A percentile compares a stretch with the other conserved stretches of the same genome.
Conservation (phyloP, 2,113 vertebrate genomes). For the Naja naja region DNA sequence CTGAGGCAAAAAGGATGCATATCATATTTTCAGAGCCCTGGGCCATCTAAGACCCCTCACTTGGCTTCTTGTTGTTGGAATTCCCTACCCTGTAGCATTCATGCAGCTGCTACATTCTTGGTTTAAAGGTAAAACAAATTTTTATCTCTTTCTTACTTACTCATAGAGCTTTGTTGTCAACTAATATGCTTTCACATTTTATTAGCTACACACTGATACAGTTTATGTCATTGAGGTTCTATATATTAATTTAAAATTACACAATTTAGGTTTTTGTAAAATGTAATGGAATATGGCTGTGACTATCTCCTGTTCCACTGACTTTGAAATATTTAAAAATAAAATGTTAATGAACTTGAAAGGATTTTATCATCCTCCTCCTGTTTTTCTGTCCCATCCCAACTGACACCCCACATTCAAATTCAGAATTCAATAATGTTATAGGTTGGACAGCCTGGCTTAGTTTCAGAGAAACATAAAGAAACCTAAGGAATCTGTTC, state of each 20-base stretch:
- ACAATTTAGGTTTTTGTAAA: slow-evolving; percentile 25
- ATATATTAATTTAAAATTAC: background rate
- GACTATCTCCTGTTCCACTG: slow-evolving; percentile 7
- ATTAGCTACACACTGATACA: slow-evolving; percentile 27
- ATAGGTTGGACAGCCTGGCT: background rate
- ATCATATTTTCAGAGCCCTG: rapidly evolving
- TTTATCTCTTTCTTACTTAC: slow-evolving; percentile 26
- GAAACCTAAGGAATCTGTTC: slow-evolving; percentile 22
- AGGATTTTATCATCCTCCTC: background rate
- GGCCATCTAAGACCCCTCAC: background rate
- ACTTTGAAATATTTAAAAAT: slow-evolving; percentile 32
- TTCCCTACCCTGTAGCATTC: slow-evolving; percentile 39
- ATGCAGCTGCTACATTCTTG: slow-evolving; percentile 20
- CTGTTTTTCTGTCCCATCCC: background rate
- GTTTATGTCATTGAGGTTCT: slow-evolving; percentile 6
- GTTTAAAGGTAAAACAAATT: slow-evolving; percentile 24
- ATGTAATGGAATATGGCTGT: background rate
- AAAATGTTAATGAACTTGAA: background rate
- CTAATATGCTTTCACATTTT: slow-evolving; percentile 18
- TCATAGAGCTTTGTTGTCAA: slow-evolving; percentile 29
- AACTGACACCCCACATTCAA: background rate
- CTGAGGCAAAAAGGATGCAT: slow-evolving; percentile 32
- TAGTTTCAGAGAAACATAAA: background rate
- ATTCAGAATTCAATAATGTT: background rate
- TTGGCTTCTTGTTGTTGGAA: slow-evolving; percentile 32